Evolutionary conservation across 2,113 vertebrate genomes (phyloP).

Genomic region (Chloropsis cyanopogon): DNA sequence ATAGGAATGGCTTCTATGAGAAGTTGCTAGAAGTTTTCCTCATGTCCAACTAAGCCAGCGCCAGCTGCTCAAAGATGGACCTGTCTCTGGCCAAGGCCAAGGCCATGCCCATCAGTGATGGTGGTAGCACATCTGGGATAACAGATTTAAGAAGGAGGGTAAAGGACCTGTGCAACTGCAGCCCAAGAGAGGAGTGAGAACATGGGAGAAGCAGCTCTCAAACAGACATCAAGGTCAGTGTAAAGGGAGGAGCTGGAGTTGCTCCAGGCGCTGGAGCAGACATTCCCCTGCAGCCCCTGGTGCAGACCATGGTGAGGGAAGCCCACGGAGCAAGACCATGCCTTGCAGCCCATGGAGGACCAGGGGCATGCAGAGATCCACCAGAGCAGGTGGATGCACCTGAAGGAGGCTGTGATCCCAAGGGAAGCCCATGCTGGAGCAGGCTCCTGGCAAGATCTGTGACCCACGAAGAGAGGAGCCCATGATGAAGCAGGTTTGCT

Average conservation of each 20-base stretch:
- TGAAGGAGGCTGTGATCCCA: not conserved
- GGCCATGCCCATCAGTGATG: no score
- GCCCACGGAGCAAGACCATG: no score
- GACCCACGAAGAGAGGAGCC: not conserved
- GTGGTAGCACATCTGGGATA: no score
- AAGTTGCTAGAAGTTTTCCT: not conserved
- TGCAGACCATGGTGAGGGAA: not conserved
- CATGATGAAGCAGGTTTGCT: not conserved
- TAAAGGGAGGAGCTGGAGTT: not conserved
- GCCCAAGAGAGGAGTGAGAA: not conserved
- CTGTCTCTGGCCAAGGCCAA: not conserved
- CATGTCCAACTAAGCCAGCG: not conserved
- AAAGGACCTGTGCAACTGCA: not conserved
- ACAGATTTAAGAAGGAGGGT: not conserved
- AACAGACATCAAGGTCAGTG: not conserved
- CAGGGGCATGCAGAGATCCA: not conserved
- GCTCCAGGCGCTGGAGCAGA: not conserved
- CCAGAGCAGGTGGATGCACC: not conserved
- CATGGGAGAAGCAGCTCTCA: not conserved
- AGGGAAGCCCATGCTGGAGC: not conserved
- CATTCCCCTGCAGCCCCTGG: not conserved
- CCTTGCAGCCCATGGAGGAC: not conserved
- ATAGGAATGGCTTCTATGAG: not conserved
- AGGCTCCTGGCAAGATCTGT: not conserved
- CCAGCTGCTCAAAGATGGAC: not conserved